Conservation (phyloP, 2,113 vertebrate genomes). For the Rhea americana region DNA sequence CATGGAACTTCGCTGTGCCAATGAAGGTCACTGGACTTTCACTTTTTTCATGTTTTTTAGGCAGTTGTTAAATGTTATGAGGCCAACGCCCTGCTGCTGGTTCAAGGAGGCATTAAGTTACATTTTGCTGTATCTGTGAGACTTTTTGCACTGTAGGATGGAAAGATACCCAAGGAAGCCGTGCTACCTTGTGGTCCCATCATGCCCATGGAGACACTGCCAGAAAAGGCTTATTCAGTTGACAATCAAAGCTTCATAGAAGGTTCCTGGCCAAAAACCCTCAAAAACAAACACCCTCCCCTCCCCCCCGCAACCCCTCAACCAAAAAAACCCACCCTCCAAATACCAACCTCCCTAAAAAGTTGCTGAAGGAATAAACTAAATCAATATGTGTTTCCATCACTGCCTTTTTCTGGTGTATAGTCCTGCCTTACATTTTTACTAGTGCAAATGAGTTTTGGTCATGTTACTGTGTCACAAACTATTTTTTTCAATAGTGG, state of each 20-base stretch:
- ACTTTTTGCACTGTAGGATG: rapidly evolving
- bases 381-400: neutral
- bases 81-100: neutral
- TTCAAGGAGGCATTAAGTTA: neutral
- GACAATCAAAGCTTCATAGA: neutral
- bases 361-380: neutral
- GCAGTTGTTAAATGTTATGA: neutral
- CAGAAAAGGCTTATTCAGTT: neutral
- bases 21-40: neutral
- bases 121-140: neutral
- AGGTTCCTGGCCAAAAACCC: neutral
- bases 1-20: neutral
- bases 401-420: neutral
- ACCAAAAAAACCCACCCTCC: too few species aligned
- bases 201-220: neutral
- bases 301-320: too few species aligned
- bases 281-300: neutral
- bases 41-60: neutral
- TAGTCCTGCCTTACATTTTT: neutral
- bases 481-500: neutral
- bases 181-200: rapidly evolving
- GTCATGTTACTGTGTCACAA: neutral
- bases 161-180: neutral
- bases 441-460: neutral
- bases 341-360: neutral